Evolutionary conservation across 2,797 vertebrate species (phyloP).

Genomic region (Onychomys arenicola): DNA sequence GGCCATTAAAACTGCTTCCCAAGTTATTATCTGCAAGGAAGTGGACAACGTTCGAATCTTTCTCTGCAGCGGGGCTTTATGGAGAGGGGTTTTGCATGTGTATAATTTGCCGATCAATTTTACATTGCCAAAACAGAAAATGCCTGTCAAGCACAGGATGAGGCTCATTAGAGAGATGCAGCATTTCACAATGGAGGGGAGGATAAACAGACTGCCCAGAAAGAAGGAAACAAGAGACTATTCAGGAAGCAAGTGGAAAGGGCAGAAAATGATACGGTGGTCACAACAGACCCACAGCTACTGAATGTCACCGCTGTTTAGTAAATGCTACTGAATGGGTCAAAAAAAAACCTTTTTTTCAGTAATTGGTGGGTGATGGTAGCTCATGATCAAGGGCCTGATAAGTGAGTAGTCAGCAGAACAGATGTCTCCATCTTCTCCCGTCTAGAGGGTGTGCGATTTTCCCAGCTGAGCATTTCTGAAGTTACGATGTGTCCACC

Average conservation of each 20-base stretch:
- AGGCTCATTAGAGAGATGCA: constrained; percentile 68
- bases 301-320: not conserved
- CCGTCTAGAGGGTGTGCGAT: not conserved
- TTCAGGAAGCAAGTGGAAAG: constrained; percentile 65
- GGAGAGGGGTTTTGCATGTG: constrained; percentile 59
- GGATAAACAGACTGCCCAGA: constrained; percentile 70
- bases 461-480: not conserved
- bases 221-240: constrained; percentile 65
- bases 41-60: not conserved
- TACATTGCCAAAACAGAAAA: constrained; percentile 77
- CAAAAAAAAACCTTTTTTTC: not conserved
- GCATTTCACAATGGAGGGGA: constrained; percentile 57
- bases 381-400: not conserved
- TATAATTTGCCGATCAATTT: constrained; percentile 68
- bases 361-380: not conserved
- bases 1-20: constrained; percentile 56
- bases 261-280: constrained; percentile 60
- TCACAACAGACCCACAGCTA: not conserved
- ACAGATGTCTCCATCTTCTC: not conserved
- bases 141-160: constrained; percentile 80
- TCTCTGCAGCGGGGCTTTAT: constrained; percentile 39
- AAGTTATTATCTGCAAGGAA: constrained; percentile 71
- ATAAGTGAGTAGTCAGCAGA: not conserved
- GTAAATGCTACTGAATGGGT: constrained; percentile 13
- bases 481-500: not conserved